These are phyloP conservation scores for Diarsia rubi DNA, from an alignment of 2,888 invertebrate species.

Conservation along the genomic window DNA sequence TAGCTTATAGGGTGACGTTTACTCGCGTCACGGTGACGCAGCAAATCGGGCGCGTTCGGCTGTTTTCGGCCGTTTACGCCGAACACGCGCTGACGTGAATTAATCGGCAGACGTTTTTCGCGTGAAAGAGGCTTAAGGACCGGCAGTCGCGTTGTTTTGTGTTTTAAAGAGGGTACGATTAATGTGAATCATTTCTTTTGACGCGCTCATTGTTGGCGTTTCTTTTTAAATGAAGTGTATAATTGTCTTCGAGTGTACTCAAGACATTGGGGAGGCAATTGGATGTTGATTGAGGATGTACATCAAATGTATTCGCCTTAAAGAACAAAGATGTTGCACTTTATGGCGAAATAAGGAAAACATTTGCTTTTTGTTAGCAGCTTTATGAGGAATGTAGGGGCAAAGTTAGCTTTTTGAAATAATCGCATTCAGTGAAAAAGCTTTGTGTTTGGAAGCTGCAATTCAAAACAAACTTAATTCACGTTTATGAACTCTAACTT, in stretches of 20 bases:
- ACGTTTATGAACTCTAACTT: background rate
- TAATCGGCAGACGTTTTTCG: slow-evolving; percentile 80
- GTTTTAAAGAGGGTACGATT: slow-evolving; percentile 78
- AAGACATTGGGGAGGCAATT: slow-evolving; percentile 57
- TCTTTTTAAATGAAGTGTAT: slow-evolving; percentile 70
- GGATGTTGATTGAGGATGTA: slow-evolving; percentile 56
- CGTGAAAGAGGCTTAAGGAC: slow-evolving; percentile 72
- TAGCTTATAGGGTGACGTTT: slow-evolving; percentile 74
- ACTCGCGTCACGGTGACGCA: slow-evolving; percentile 80
- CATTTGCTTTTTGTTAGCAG: slow-evolving; percentile 35
- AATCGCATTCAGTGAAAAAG: background rate
- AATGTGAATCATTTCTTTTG: slow-evolving; percentile 80
- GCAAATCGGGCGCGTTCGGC: slow-evolving; percentile 66
- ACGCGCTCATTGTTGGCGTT: slow-evolving; percentile 71
- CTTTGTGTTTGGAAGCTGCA: background rate
- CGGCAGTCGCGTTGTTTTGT: slow-evolving; percentile 79
- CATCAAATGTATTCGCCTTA: slow-evolving; percentile 47
- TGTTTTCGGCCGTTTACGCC: slow-evolving; percentile 62
- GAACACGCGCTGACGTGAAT: slow-evolving; percentile 76
- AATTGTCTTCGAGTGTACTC: slow-evolving; percentile 69
- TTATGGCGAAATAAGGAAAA: slow-evolving; percentile 52
- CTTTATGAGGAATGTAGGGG: background rate
- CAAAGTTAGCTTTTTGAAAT: slow-evolving; percentile 20
- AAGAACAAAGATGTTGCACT: slow-evolving; percentile 49
- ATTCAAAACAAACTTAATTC: background rate